Evolutionary conservation across 2,888 invertebrate species (phyloP).

Genomic region (Mermis nigrescens): DNA sequence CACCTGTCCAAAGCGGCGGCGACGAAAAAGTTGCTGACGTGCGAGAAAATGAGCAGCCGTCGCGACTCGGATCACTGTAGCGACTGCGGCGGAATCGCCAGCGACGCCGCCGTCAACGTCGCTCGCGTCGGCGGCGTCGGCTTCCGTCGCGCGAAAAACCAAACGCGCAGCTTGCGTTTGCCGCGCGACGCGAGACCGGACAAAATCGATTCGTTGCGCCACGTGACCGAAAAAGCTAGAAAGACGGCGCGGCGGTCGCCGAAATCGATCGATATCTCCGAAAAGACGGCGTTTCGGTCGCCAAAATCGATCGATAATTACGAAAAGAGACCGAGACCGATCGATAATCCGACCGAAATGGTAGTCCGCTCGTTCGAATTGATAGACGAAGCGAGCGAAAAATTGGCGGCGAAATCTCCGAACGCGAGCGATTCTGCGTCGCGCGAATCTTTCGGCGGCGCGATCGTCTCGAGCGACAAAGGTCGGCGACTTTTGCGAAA

Average conservation of each 20-base stretch:
- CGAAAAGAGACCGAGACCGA: background rate
- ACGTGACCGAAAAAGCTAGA: conserved; percentile 22
- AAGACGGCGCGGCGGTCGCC: background rate
- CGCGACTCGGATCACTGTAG: background rate
- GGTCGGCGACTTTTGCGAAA: background rate
- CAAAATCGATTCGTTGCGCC: conserved; percentile 22
- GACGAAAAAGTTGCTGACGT: conserved; percentile 26
- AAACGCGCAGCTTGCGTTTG: conserved; percentile 15
- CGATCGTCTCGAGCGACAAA: too few relatives aligned
- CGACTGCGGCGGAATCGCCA: conserved; percentile 13
- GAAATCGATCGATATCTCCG: background rate
- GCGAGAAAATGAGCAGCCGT: conserved; percentile 12
- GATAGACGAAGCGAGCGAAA: too few relatives aligned
- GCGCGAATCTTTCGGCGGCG: too few relatives aligned
- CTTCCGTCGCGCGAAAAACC: conserved; percentile 17
- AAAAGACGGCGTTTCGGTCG: background rate
- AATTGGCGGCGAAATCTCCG: background rate
- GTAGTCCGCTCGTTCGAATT: too few relatives aligned
- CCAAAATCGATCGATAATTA: background rate
- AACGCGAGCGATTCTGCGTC: background rate
- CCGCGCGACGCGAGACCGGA: conserved; percentile 16
- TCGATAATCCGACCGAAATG: too few relatives aligned
- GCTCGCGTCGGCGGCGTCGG: conserved; percentile 11
- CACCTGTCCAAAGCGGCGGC: conserved; percentile 21
- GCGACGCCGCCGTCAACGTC: conserved; percentile 15